Percentiles rank a stretch among this genome's conserved stretches.
These are phyloP conservation scores for Monoplex corrugatus DNA, from an alignment of 2,888 invertebrate species.

Conservation along the genomic window DNA sequence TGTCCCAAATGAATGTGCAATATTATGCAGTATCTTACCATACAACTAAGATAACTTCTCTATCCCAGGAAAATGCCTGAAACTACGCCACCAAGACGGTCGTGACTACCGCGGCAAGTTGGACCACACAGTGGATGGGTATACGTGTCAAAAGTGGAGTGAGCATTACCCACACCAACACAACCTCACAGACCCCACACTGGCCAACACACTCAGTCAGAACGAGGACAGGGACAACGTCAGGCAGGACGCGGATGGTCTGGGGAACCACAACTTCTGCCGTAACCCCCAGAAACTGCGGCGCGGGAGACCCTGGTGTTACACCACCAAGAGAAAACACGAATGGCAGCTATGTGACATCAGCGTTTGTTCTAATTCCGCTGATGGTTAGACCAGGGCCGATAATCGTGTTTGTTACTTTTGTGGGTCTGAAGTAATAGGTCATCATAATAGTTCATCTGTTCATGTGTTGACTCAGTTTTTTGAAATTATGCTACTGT, in stretches of 20 bases:
- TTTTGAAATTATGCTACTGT: too few relatives aligned
- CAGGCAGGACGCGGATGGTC: slow-evolving; percentile 52
- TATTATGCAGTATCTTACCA: too few relatives aligned
- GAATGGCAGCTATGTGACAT: slow-evolving; percentile 79
- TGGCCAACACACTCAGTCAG: slow-evolving; percentile 43
- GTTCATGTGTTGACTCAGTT: too few relatives aligned
- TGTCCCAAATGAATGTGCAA: too few relatives aligned
- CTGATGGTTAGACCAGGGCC: background rate
- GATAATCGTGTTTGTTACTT: background rate
- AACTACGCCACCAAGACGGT: slow-evolving; percentile 78
- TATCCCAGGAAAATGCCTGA: slow-evolving; percentile 74
- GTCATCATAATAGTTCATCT: too few relatives aligned
- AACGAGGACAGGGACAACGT: slow-evolving; percentile 44
- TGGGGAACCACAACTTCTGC: slow-evolving; percentile 84
- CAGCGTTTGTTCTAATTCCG: slow-evolving; percentile 60
- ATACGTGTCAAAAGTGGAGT: slow-evolving; percentile 78
- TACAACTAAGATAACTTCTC: too few relatives aligned
- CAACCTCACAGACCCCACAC: slow-evolving; percentile 58
- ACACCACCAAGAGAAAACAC: slow-evolving; percentile 69
- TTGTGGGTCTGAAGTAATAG: too few relatives aligned
- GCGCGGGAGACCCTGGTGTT: slow-evolving; percentile 84
- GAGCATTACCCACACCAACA: slow-evolving; percentile 76
- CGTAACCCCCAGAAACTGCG: slow-evolving; percentile 83
- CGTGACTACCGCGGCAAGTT: slow-evolving; percentile 84
- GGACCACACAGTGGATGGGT: slow-evolving; percentile 70